Percentiles rank a stretch among this genome's conserved stretches.
phyloP scores from a whole-genome alignment of 2,797 vertebrate genomes.

The Sternotherus odoratus region DNA sequence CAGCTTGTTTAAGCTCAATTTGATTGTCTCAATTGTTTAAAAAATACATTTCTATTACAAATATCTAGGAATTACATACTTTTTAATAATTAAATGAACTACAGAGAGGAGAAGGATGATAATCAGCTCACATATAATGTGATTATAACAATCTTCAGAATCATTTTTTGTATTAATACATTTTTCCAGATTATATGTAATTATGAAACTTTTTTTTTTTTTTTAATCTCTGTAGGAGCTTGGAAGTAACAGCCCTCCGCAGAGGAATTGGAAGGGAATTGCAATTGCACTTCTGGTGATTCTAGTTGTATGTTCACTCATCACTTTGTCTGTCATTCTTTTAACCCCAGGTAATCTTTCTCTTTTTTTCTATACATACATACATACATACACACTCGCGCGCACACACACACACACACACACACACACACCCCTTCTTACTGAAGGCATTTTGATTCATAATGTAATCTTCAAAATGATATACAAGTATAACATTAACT shows the following conservation, averaged over 20 bases:
- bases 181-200: constrained; percentile 66
- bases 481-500: constrained; percentile 32
- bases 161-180: constrained; percentile 51
- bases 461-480: constrained; percentile 48
- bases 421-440: not conserved
- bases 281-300: constrained; percentile 98
- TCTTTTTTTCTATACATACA: constrained; percentile 27
- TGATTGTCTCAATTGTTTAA: constrained; percentile 29
- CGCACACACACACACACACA: constrained; percentile 15
- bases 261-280: constrained; percentile 99
- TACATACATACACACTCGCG: too few relatives aligned
- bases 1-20: constrained; percentile 28
- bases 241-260: constrained; percentile 90
- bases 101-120: constrained; percentile 41
- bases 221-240: constrained; percentile 81
- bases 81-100: constrained; percentile 53
- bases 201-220: constrained; percentile 65
- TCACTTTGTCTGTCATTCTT: constrained; percentile 98
- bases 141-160: constrained; percentile 42
- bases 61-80: not conserved
- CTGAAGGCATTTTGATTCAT: constrained; percentile 47
- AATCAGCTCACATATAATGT: constrained; percentile 44
- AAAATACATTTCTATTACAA: not conserved
- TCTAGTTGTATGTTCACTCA: constrained; percentile 96
- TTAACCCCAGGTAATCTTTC: constrained; percentile 91